Percentiles rank a stretch among this genome's conserved stretches.
These are phyloP conservation scores for Chirona hameri DNA, from an alignment of 2,888 invertebrate species.

Conservation along the genomic window DNA sequence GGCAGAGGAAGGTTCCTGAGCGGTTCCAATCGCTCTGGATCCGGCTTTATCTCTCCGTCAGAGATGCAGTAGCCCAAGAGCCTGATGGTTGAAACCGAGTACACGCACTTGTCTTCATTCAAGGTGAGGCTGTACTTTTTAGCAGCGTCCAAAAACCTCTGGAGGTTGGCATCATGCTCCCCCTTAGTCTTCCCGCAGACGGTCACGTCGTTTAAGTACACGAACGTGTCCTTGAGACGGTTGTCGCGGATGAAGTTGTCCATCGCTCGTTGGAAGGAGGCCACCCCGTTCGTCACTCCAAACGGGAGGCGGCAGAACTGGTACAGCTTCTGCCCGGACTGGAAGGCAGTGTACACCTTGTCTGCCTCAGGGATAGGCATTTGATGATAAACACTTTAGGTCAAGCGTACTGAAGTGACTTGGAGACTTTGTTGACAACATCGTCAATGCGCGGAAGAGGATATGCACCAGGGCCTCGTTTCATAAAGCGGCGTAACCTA, in stretches of 20 bases:
- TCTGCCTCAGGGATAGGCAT: conserved; percentile 4
- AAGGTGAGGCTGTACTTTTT: background rate
- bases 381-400: conserved; percentile 7
- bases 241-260: conserved; percentile 23
- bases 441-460: background rate
- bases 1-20: background rate
- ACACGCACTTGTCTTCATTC: conserved; percentile 25
- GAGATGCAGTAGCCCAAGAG: conserved; percentile 3
- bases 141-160: background rate
- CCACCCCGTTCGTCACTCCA: conserved; percentile 27
- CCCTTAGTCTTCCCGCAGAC: background rate
- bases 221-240: conserved; percentile 25
- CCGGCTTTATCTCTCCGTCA: background rate
- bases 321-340: background rate
- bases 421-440: conserved; percentile 25
- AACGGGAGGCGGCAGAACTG: conserved; percentile 25
- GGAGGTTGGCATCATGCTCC: background rate
- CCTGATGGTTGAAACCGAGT: background rate
- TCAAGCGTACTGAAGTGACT: background rate
- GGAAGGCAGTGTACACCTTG: conserved; percentile 26
- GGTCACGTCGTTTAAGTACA: conserved; percentile 14
- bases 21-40: background rate
- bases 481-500: too few relatives aligned
- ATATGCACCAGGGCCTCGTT: too few relatives aligned
- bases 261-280: conserved; percentile 30